Percentiles rank a stretch among this genome's conserved stretches.
Conservation (phyloP, 1,140 invertebrate genomes). For the Trichonephila inaurata region DNA sequence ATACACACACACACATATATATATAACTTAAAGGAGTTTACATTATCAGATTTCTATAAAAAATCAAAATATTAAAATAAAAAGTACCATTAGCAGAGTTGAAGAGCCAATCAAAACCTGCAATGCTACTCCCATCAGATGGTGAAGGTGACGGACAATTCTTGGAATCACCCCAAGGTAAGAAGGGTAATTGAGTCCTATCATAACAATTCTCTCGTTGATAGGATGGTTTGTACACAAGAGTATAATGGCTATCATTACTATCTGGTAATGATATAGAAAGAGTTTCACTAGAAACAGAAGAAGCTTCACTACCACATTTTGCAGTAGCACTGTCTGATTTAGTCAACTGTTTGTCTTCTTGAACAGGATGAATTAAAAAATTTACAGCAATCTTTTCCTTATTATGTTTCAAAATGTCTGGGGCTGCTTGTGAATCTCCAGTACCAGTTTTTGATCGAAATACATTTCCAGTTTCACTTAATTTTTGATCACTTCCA, state of each 20-base stretch:
- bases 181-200: constrained; percentile 37
- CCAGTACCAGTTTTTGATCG: not conserved
- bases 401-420: not conserved
- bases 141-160: constrained; percentile 72
- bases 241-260: constrained; percentile 77
- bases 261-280: constrained; percentile 77
- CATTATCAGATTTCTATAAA: too few species aligned
- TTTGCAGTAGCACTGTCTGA: not conserved
- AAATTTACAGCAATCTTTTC: constrained; percentile 58
- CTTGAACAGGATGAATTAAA: constrained; percentile 51
- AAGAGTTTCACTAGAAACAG: constrained; percentile 76
- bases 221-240: constrained; percentile 74
- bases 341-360: constrained; percentile 34
- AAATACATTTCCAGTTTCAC: not conserved
- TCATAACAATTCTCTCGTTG: constrained; percentile 25
- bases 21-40: too few species aligned
- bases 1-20: too few species aligned
- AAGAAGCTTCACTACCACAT: constrained; percentile 72
- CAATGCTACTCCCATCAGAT: constrained; percentile 78
- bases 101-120: constrained; percentile 81
- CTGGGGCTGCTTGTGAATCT: not conserved
- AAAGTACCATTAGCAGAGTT: constrained; percentile 79
- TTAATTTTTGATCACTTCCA: not conserved
- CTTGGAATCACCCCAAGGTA: constrained; percentile 54
- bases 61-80: too few species aligned